Percentiles rank a stretch among this genome's conserved stretches.
Evolutionary conservation across 2,888 invertebrate species (phyloP).

Genomic region (Chaetogeoica ovagalla): DNA sequence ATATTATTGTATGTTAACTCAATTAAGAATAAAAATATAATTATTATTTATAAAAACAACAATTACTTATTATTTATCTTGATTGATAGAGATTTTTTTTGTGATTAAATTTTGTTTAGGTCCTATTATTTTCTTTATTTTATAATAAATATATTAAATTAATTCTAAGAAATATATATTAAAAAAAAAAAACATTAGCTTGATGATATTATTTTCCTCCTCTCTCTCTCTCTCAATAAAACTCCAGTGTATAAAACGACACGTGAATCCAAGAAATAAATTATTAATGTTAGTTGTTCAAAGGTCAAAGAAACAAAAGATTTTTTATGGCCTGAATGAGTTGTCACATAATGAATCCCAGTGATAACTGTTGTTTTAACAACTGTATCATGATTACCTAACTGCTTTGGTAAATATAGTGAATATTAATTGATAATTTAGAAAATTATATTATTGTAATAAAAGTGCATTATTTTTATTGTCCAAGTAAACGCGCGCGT

Average conservation of each 20-base stretch:
- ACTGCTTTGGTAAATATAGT: background rate
- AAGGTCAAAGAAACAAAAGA: constrained; percentile 16
- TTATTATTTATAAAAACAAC: constrained; percentile 15
- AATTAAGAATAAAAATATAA: constrained; percentile 54
- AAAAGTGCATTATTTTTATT: background rate
- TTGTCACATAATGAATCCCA: constrained; percentile 18
- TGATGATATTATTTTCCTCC: background rate
- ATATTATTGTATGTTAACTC: constrained; percentile 55
- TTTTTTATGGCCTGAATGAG: background rate
- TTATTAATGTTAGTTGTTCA: background rate
- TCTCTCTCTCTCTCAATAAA: too few species aligned
- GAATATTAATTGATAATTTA: background rate
- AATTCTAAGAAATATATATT: constrained; percentile 43
- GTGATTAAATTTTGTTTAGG: constrained; percentile 18
- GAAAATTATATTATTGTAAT: background rate
- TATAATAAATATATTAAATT: constrained; percentile 4
- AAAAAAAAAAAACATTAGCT: too few species aligned
- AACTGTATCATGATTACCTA: constrained; percentile 9
- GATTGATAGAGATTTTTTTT: constrained; percentile 48
- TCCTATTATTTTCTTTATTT: constrained; percentile 44
- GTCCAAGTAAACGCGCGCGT: background rate
- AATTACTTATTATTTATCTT: constrained; percentile 48
- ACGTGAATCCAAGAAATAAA: background rate
- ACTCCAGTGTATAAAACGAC: background rate
- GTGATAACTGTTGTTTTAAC: constrained; percentile 17